Evolutionary conservation across 1,140 invertebrate genomes (phyloP).

Genomic region (Helicoverpa zea): DNA sequence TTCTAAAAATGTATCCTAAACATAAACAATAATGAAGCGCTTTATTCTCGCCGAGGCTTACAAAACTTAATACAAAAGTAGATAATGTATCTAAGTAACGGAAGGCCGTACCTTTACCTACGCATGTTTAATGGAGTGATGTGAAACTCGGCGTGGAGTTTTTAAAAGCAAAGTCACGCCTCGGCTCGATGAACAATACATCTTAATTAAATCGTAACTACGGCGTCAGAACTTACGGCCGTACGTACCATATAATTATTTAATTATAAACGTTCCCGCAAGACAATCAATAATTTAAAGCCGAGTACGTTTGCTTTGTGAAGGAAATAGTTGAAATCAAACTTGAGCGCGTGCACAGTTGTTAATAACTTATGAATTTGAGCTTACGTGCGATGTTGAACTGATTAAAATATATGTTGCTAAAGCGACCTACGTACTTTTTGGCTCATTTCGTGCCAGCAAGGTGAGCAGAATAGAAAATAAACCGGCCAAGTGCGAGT

Average conservation of each 20-base stretch:
- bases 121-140: constrained; percentile 68
- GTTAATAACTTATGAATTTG: constrained; percentile 63
- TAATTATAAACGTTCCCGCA: constrained; percentile 68
- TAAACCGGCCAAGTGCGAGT: no score
- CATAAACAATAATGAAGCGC: constrained; percentile 11
- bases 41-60: constrained; percentile 20
- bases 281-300: constrained; percentile 61
- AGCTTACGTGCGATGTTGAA: constrained; percentile 52
- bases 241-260: constrained; percentile 74
- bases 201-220: constrained; percentile 80
- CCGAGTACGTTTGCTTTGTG: constrained; percentile 41
- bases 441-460: constrained; percentile 2
- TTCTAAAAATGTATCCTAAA: background rate
- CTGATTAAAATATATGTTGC: constrained; percentile 66
- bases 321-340: constrained; percentile 54
- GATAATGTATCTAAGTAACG: constrained; percentile 58
- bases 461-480: constrained; percentile 22
- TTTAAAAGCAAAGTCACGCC: constrained; percentile 80
- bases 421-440: constrained; percentile 55
- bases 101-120: constrained; percentile 60
- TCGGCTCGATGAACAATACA: constrained; percentile 77
- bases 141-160: constrained; percentile 70
- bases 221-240: constrained; percentile 67
- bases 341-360: constrained; percentile 57
- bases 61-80: constrained; percentile 43